Evolutionary conservation across 2,797 vertebrate species (phyloP).

Genomic region (Spheniscus humboldti): DNA sequence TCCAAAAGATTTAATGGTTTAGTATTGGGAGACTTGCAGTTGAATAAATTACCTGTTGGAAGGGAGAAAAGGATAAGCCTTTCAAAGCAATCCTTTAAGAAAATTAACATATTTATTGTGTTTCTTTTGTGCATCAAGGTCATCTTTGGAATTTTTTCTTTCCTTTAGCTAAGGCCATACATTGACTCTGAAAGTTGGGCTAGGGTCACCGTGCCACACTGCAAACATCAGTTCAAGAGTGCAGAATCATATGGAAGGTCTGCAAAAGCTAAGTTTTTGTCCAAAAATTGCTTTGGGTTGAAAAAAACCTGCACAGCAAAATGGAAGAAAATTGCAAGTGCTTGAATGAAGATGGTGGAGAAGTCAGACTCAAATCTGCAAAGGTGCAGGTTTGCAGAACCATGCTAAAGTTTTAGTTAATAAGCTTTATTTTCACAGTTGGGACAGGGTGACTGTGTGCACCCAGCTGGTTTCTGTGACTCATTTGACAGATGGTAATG

Average conservation of each 20-base stretch:
- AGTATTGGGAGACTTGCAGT: neutral
- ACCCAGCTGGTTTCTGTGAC: neutral
- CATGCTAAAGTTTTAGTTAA: neutral
- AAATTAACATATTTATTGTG: neutral
- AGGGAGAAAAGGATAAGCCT: neutral
- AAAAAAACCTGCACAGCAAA: neutral
- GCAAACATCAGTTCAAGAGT: neutral
- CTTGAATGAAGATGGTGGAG: neutral
- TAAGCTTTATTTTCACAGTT: neutral
- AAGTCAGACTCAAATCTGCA: neutral
- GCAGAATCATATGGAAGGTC: neutral
- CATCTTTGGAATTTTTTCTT: neutral
- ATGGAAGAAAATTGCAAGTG: neutral
- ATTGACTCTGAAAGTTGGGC: neutral
- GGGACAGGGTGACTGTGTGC: neutral
- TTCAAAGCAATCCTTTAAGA: neutral
- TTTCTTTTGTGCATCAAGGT: neutral
- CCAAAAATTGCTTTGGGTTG: neutral
- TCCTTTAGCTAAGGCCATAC: neutral
- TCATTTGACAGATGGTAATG: neutral
- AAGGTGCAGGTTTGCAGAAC: neutral
- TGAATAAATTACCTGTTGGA: neutral
- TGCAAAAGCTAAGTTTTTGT: neutral
- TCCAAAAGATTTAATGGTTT: neutral
- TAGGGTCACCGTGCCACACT: neutral